A percentile compares a stretch with the other conserved stretches of the same genome.
These are phyloP conservation scores for human DNA, from an alignment of 2,113 vertebrate species.

Conservation along the genomic window GRCh38 chr3:55770001-55770500, in stretches of 20 bases:
- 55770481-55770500: not conserved
- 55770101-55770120: not conserved
- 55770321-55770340: not conserved
- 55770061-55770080: not conserved
- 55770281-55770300: not conserved
- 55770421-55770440: not conserved
- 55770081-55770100: not conserved
- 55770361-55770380: not conserved
- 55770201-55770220: not conserved
- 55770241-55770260: not conserved
- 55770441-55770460: not conserved
- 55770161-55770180: not conserved
- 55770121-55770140: not conserved
- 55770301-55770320: not conserved
- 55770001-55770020: not conserved
- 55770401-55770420: not conserved
- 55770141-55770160: not conserved
- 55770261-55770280: not conserved
- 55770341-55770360: not conserved
- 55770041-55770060: not conserved
- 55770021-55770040: not conserved
- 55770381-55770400: not conserved
- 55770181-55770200: not conserved
- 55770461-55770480: not conserved
- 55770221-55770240: not conserved